Percentiles rank a stretch among this genome's conserved stretches.
Evolutionary conservation across 2,797 vertebrate species (phyloP).

Genomic region (Austrolebias charrua): DNA sequence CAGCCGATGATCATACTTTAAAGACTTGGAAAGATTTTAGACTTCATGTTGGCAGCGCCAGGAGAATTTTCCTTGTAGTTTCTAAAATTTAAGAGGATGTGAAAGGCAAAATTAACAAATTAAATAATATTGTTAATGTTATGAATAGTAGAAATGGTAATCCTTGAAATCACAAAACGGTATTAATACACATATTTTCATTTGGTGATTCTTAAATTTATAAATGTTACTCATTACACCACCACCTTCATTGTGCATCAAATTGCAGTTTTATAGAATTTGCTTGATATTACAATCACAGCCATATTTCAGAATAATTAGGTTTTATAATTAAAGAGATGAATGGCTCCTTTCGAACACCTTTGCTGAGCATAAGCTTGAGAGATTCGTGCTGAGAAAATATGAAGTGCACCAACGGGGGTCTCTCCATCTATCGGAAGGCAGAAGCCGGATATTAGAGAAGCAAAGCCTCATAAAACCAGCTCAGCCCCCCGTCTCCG

Average conservation of each 20-base stretch:
- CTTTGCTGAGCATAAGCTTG: conserved; percentile 25
- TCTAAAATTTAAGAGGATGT: conserved; percentile 10
- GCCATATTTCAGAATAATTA: conserved; percentile 48
- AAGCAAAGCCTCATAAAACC: conserved; percentile 40
- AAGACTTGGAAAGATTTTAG: neutral
- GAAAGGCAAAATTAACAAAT: conserved; percentile 16
- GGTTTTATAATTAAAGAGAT: conserved; percentile 56
- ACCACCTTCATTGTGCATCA: conserved; percentile 21
- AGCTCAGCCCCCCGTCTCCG: conserved; percentile 22
- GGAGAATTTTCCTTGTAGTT: conserved; percentile 19
- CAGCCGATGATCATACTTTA: too few species aligned
- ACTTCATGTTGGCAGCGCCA: neutral
- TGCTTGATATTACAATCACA: conserved; percentile 24
- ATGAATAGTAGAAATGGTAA: too few species aligned
- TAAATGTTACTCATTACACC: conserved; percentile 14
- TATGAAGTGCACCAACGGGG: conserved; percentile 44
- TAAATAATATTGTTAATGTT: neutral
- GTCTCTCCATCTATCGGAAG: conserved; percentile 21
- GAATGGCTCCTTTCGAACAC: conserved; percentile 40
- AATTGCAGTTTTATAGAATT: conserved; percentile 32
- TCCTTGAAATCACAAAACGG: neutral
- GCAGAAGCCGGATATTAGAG: conserved; percentile 33
- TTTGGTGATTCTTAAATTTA: conserved; percentile 1
- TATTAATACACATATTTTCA: conserved; percentile 8
- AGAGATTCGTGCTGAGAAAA: conserved; percentile 38